phyloP scores from a whole-genome alignment of 2,797 vertebrate genomes.

The Sarcoramphus papa region DNA sequence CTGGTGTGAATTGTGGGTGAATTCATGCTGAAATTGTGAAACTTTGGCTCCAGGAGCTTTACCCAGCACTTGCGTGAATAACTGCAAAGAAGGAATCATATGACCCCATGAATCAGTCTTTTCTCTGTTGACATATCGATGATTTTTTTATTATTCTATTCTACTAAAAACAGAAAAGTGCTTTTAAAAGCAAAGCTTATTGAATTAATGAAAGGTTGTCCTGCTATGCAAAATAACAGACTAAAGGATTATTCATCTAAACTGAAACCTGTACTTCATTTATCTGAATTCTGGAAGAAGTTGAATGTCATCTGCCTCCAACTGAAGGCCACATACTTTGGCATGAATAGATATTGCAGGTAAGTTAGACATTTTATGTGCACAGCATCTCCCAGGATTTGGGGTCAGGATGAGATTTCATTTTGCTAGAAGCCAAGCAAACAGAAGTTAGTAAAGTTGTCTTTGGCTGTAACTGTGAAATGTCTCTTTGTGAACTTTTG shows the following conservation, averaged over 20 bases:
- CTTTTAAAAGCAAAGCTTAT: constrained; percentile 28
- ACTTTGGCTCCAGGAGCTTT: neutral
- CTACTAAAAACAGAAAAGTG: constrained; percentile 10
- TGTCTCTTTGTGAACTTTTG: constrained; percentile 28
- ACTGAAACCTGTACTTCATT: constrained; percentile 25
- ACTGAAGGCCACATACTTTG: neutral
- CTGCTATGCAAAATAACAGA: constrained; percentile 35
- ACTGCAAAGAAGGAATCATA: neutral
- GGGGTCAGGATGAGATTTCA: constrained; percentile 9
- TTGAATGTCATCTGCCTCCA: constrained; percentile 1
- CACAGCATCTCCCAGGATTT: constrained; percentile 12
- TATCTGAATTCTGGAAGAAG: neutral
- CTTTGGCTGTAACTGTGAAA: constrained; percentile 28
- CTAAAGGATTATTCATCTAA: neutral
- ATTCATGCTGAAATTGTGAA: neutral
- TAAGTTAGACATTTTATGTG: neutral
- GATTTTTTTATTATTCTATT: constrained; percentile 38
- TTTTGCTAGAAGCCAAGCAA: constrained; percentile 26
- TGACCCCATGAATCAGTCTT: neutral
- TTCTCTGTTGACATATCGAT: constrained; percentile 12
- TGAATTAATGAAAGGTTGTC: neutral
- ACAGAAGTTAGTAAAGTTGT: constrained; percentile 12
- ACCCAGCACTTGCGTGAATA: neutral
- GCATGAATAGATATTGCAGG: neutral
- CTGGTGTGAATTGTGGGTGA: neutral